Evolutionary conservation across 1,140 invertebrate species (phyloP), one percentile per base, ranked within the genome.

Genomic region (Achroia grisella): DNA sequence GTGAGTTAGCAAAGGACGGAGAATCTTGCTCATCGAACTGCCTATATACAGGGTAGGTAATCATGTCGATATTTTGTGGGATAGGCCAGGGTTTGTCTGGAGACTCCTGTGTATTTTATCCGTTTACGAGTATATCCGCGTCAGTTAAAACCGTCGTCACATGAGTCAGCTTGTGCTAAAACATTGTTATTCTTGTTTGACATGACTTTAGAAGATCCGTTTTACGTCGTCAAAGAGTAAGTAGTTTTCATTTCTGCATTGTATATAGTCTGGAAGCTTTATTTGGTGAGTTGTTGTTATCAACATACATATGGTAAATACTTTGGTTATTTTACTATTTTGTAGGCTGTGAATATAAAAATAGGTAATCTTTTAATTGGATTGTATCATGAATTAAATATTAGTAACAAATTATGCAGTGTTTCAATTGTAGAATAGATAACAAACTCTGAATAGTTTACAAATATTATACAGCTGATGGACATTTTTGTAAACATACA

Each of bases 201-300:
- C 87, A 97, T 97, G 95, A 95, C 95, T 90, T 91, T 96, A 87
- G 95, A 97, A 89, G 95, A 97, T 89, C 95, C 95, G 55, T 97
- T 96, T 89, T 96, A 96, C 89, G 94, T 96, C 84, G 95, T 97
- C 64, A 96, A 95, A 90, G 95, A 97, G 95, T 97, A 91, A 95
- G 94, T 91, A 61, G 45, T 44, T n/a, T n/a, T 23, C 17, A 2
- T 23, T 23, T 23, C 2, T 23, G 17, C 6, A 23, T n/a, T n/a
- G n/a, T n/a, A n/a, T n/a, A 6, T 6, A 23, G 17, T 6, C 17
- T 23, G 17, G 17, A 23, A 3, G 17, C 17, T 23, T 23, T 23
- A 6, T 23, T 23, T 23, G 6, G 17, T 23, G 17, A 3, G 2
- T n/a, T n/a, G n/a, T n/a, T 6, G 6, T 3, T 23, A 23, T 3